Conservation (phyloP, 2,888 invertebrate species). For the Sycophila texana region DNA sequence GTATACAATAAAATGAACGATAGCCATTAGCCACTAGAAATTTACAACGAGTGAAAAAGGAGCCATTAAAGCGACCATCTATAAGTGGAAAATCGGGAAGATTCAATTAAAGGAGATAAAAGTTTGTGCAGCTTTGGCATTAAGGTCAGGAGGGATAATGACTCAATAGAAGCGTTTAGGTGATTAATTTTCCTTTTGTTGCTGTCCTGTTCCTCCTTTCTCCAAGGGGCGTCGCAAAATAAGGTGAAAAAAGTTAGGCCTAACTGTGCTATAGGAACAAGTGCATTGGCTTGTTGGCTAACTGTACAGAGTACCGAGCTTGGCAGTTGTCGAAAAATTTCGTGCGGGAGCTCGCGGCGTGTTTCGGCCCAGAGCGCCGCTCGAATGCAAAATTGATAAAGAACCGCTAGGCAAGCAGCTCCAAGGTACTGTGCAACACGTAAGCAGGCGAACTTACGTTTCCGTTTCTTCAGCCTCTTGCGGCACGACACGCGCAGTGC, state of each 20-base stretch:
- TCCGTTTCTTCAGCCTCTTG: slow-evolving; percentile 58
- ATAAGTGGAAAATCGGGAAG: too few species aligned
- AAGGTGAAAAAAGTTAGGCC: not conserved
- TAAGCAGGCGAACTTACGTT: slow-evolving; percentile 58
- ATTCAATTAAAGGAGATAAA: too few species aligned
- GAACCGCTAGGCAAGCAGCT: slow-evolving; percentile 52
- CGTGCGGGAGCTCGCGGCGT: not conserved
- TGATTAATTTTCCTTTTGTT: not conserved
- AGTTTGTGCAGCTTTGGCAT: not conserved
- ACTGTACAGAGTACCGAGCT: slow-evolving; percentile 33
- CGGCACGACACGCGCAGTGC: slow-evolving; percentile 55
- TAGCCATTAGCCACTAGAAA: too few species aligned
- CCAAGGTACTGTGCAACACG: slow-evolving; percentile 34
- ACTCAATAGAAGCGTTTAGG: too few species aligned
- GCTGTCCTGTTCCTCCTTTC: too few species aligned
- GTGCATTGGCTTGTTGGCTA: slow-evolving; percentile 28
- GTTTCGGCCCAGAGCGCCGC: slow-evolving; percentile 40
- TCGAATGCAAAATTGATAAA: slow-evolving; percentile 60
- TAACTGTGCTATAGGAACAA: slow-evolving; percentile 17
- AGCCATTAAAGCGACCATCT: too few species aligned
- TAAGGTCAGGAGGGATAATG: not conserved
- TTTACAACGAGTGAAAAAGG: too few species aligned
- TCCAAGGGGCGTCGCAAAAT: not conserved
- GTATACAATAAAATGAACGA: too few species aligned
- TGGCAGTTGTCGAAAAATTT: slow-evolving; percentile 37